Base-by-base conservation (phyloP, 2,797 vertebrate species). In the Carcharodon carcharias region DNA sequence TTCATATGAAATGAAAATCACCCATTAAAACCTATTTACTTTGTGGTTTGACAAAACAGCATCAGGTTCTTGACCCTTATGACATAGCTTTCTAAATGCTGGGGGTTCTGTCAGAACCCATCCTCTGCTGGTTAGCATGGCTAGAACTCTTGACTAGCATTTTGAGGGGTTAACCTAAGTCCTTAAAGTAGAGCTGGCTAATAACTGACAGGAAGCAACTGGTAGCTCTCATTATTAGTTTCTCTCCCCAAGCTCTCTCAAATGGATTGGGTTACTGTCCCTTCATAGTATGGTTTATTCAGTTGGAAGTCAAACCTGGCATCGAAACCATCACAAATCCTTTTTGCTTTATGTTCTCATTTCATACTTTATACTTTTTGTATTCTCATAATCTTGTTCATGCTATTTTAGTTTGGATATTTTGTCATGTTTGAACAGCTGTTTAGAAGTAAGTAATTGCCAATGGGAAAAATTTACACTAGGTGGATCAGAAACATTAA, bases 371-470 rank as follows among this genome's bases (percentile, higher is more conserved):
- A 93, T 23, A 93, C 61, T 67, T 93, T 93, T 93, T 67, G 65
- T 93, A 67, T n/a, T 93, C 91, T 73, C 69, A 50, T 69, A 95
- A 61, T 73, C 67, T 71, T 73, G 94, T 69, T 95, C 69, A 73
- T 73, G 69, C 67, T 56, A 54, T 95, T 95, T 54, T 35, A 54
- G 67, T 73, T 95, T 73, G 50, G 94, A 31, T 73, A 77, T 67
- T 92, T 71, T 95, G 94, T 73, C 50, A 54, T 95, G 50, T 95
- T 95, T 73, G 69, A 73, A 54, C 94, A 95, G 94, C 94, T 95
- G 94, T 95, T 73, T 95, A 95, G 23, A 73, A 73, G 67, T 77
- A 77, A 95, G 69, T 54, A 18, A 50, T 95, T 95, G 94, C 94
- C 67, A 56, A 95, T 77, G 50, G 94, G 94, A 71, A 95, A 95